Base-by-base conservation (phyloP, 2,113 vertebrate species). In the Silurus glanis region DNA sequence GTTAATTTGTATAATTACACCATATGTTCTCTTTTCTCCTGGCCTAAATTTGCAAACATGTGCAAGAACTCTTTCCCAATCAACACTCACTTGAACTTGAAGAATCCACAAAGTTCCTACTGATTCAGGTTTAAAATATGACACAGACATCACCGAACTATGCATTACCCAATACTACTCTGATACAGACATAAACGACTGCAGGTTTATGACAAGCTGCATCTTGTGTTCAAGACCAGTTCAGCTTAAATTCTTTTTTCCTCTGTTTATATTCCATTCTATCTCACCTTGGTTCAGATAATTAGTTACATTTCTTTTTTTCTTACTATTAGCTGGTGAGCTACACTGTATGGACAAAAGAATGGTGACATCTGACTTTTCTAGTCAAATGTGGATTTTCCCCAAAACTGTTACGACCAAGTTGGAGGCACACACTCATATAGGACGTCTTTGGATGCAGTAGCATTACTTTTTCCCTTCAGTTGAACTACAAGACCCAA, bases 1-100 rank as follows among this genome's bases (percentile, higher is more conserved):
- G 53, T 56, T 74, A 83, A 83, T 58, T n/a, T 47, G 55, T 74
- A 51, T 78, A 83, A 86, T 86, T 45, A 72, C 67, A 72, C 80
- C 56, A 83, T 56, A 88, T 88, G 84, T 69, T 86, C 25, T 10
- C n/a, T 72, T 80, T 55, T 61, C 80, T 83, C 67, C 21, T 71
- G 64, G 64, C 28, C 67, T 49, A 61, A 59, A 45, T 83, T 14
- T 59, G 55, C 37, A 58, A 23, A 17, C 37, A 17, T 6, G 23
- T 37, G 56, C 66, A 58, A 69, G 53, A 37, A 28, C 66, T 58
- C 21, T 83, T 72, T 23, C 55, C 17, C 21, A 56, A 47, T 83
- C 53, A 59, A 28, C 12, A 28, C 12, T 67, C 25, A 62, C 9
- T 21, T 62, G n/a, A 67, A 28, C 59, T 62, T 23, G 64, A 66